These are phyloP conservation scores for Nibea albiflora DNA, from an alignment of 2,113 vertebrate species.

Conservation along the genomic window DNA sequence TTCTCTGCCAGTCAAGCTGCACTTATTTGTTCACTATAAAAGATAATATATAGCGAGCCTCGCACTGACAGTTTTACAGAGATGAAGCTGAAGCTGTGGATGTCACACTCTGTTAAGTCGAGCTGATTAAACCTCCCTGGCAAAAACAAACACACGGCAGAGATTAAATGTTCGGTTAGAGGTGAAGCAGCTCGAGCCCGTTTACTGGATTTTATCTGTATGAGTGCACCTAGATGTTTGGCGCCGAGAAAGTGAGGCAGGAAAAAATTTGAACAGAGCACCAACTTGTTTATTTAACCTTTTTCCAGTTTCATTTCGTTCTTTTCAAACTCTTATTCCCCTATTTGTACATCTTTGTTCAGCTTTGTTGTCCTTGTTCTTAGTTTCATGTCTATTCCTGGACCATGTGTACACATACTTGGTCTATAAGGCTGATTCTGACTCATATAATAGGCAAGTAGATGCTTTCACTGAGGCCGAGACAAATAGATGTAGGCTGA, in stretches of 20 bases:
- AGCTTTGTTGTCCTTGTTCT: neutral
- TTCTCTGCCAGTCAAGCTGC: neutral
- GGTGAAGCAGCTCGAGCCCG: neutral
- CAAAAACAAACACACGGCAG: neutral
- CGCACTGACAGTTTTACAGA: neutral
- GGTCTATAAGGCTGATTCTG: neutral
- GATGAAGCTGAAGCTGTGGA: neutral
- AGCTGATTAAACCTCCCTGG: conserved; percentile 13
- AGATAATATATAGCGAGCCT: neutral
- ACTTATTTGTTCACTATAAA: neutral
- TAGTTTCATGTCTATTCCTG: neutral
- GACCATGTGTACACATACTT: neutral
- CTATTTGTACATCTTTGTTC: neutral
- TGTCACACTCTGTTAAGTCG: conserved; percentile 17
- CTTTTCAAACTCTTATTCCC: neutral
- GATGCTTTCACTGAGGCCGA: neutral
- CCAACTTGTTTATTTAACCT: too few species aligned
- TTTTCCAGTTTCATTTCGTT: neutral
- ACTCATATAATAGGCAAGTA: neutral
- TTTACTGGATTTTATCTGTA: conserved; percentile 9
- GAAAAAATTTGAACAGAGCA: too few species aligned
- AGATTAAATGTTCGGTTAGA: conserved; percentile 16
- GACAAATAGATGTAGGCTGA: neutral
- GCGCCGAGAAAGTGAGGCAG: conserved; percentile 6
- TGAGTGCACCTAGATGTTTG: conserved; percentile 16